These are phyloP conservation scores for Urechis unicinctus DNA, from an alignment of 2,888 invertebrate species.

Conservation along the genomic window DNA sequence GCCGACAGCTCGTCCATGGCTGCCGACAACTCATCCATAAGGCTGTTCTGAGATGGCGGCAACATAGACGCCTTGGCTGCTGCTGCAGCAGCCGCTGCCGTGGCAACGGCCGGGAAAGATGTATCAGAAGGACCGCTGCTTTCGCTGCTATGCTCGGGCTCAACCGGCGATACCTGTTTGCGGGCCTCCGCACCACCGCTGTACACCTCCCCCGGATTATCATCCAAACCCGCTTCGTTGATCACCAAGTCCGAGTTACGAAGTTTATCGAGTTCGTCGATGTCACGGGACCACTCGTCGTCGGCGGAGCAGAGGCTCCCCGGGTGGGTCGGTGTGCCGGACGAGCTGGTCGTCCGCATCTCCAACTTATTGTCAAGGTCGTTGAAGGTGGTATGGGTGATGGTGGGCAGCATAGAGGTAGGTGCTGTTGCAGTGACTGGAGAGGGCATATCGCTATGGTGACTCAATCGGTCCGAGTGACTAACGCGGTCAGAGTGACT, in stretches of 20 bases:
- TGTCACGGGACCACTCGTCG: constrained; percentile 14
- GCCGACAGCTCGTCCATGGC: background rate
- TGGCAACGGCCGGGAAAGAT: background rate
- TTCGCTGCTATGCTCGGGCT: background rate
- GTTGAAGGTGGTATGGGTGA: background rate
- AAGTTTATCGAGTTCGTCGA: constrained; percentile 18
- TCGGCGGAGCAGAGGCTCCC: background rate
- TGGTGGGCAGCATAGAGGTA: background rate
- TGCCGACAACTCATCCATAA: background rate
- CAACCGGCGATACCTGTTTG: background rate
- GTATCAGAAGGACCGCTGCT: background rate
- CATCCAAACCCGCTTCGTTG: constrained; percentile 6
- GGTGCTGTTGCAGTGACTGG: constrained; percentile 9
- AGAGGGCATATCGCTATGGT: constrained; percentile 7
- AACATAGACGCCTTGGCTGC: background rate
- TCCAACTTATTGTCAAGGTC: background rate
- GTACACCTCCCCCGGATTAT: no score
- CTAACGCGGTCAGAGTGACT: no score
- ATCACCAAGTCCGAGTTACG: constrained; percentile 2
- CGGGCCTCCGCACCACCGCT: background rate
- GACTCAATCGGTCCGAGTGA: no score
- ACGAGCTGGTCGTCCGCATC: background rate
- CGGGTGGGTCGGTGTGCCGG: background rate
- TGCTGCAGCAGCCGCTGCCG: background rate
- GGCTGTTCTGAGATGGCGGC: background rate